A percentile compares a stretch with the other conserved stretches of the same genome.
Evolutionary conservation across 2,888 invertebrate genomes (phyloP).

Genomic region (Dicranocentrus wangi): DNA sequence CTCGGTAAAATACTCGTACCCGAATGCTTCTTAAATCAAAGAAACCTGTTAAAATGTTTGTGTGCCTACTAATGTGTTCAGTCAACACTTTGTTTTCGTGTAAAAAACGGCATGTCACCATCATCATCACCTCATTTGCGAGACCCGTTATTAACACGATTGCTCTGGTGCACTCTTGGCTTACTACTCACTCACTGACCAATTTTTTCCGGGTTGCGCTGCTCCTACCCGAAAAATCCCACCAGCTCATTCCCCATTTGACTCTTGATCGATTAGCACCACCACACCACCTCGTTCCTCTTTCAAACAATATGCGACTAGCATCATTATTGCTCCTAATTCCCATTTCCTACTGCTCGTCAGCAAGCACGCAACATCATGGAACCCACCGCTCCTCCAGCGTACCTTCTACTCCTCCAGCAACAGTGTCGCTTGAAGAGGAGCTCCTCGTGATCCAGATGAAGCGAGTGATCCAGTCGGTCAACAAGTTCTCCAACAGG

Average conservation of each 20-base stretch:
- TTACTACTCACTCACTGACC: no score
- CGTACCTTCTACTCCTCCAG: not conserved
- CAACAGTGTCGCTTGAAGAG: not conserved
- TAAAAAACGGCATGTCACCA: not conserved
- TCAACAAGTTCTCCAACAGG: conserved; percentile 33
- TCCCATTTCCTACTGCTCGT: not conserved
- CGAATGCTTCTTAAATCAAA: not conserved
- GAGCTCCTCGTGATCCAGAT: not conserved
- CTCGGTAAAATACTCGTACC: no score
- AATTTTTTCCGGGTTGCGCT: not conserved
- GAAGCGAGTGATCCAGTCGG: conserved; percentile 6
- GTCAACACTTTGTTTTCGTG: not conserved
- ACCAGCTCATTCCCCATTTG: not conserved
- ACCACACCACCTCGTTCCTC: not conserved
- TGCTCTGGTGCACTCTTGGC: no score
- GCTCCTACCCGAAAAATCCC: not conserved
- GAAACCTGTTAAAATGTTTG: not conserved
- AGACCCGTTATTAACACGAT: not conserved
- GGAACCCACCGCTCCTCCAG: not conserved
- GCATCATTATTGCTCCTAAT: not conserved
- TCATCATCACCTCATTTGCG: not conserved
- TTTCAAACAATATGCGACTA: not conserved
- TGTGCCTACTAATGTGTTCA: not conserved
- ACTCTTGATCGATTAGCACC: not conserved
- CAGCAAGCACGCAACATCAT: not conserved